Percentiles rank a stretch among this genome's conserved stretches.
These are phyloP conservation scores for Hymenopus coronatus DNA, from an alignment of 2,888 invertebrate species.

Conservation along the genomic window DNA sequence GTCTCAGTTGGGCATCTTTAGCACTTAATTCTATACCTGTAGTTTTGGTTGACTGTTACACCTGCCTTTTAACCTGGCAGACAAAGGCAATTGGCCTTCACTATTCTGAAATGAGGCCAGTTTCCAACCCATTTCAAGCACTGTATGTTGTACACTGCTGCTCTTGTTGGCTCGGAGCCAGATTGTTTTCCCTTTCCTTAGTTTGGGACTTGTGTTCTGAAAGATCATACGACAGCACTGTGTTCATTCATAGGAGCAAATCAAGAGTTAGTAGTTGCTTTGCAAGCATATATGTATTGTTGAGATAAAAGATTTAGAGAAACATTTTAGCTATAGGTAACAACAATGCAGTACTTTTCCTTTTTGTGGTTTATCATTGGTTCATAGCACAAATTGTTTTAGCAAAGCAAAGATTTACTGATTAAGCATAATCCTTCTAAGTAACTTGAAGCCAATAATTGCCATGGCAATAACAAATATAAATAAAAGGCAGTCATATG, in stretches of 20 bases:
- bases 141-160: not conserved
- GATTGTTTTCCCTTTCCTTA: not conserved
- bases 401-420: no score
- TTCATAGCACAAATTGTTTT: no score
- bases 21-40: not conserved
- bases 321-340: no score
- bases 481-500: no score
- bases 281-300: not conserved
- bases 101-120: not conserved
- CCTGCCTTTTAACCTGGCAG: not conserved
- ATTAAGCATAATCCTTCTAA: no score
- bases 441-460: no score
- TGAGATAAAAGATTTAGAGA: no score
- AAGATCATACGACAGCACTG: not conserved
- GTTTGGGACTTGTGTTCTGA: not conserved
- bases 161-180: not conserved
- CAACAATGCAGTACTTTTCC: no score
- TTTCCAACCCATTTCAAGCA: not conserved
- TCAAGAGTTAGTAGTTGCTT: not conserved
- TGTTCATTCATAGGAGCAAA: not conserved
- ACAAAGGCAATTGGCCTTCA: not conserved
- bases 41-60: not conserved
- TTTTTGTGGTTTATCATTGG: no score
- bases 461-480: no score
- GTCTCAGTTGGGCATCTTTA: not conserved